Conservation (phyloP, 2,113 vertebrate species). For the Hemichromis elongatus region DNA sequence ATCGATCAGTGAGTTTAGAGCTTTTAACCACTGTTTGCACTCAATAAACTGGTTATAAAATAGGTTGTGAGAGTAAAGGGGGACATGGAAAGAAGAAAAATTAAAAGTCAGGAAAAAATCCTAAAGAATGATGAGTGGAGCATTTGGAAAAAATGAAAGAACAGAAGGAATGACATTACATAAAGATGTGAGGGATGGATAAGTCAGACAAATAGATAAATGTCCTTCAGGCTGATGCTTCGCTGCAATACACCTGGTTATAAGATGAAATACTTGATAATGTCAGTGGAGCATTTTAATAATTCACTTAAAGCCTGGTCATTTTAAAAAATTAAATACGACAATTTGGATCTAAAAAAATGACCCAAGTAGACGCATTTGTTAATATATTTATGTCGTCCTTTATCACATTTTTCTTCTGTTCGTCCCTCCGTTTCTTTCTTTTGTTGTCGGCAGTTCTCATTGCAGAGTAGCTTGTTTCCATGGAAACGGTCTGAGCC, state of each 20-base stretch:
- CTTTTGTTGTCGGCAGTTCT: conserved; percentile 44
- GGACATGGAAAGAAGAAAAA: neutral
- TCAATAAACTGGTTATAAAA: conserved; percentile 15
- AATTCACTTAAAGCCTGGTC: neutral
- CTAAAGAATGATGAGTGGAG: neutral
- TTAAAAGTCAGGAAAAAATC: neutral
- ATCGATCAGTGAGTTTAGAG: conserved; percentile 33
- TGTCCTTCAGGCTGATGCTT: neutral
- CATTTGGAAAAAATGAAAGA: neutral
- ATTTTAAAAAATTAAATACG: neutral
- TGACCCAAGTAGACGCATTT: neutral
- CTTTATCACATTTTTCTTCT: neutral
- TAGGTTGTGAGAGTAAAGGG: neutral
- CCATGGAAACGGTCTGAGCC: conserved; percentile 66
- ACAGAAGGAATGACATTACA: neutral
- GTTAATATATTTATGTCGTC: neutral
- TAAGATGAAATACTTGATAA: neutral
- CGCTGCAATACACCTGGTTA: neutral
- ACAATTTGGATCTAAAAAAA: neutral
- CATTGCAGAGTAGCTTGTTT: conserved; percentile 60
- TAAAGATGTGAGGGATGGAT: neutral
- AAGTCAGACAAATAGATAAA: neutral
- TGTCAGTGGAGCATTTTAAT: neutral
- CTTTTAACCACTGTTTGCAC: conserved; percentile 6
- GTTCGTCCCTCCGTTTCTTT: conserved; percentile 7